A percentile compares a stretch with the other conserved stretches of the same genome.
phyloP scores from a whole-genome alignment of 2,797 vertebrate species.

The Amblyopsis hoosieri region DNA sequence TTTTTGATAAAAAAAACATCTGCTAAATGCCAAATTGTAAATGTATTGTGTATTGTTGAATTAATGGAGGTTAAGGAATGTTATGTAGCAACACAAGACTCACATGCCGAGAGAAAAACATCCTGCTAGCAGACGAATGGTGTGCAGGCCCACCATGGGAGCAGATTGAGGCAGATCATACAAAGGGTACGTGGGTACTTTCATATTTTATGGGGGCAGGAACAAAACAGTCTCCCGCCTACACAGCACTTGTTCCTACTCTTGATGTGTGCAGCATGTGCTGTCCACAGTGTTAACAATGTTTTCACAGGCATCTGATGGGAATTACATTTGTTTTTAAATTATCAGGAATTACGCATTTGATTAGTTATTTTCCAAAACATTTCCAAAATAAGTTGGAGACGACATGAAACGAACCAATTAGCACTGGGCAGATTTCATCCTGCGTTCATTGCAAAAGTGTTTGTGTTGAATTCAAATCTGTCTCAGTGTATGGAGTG shows the following conservation, averaged over 20 bases:
- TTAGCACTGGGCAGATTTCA: slow-evolving; percentile 9
- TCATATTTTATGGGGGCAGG: neutral
- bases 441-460: neutral
- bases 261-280: too few relatives aligned
- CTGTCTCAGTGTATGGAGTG: slow-evolving; percentile 3
- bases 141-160: slow-evolving; percentile 38
- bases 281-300: too few relatives aligned
- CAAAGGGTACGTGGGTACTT: slow-evolving; percentile 7
- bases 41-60: neutral
- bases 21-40: too few relatives aligned
- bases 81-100: slow-evolving; percentile 41
- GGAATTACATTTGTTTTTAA: too few relatives aligned
- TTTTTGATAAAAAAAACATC: too few relatives aligned
- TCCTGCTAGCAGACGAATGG: slow-evolving; percentile 54
- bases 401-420: slow-evolving; percentile 1
- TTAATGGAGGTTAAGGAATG: slow-evolving; percentile 27
- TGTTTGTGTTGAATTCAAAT: neutral
- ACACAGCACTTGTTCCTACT: neutral
- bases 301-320: too few relatives aligned
- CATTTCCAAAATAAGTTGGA: neutral
- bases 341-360: too few relatives aligned
- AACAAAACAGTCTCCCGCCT: neutral
- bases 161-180: slow-evolving; percentile 20
- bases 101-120: slow-evolving; percentile 55
- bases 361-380: neutral